Percentiles rank a stretch among this genome's conserved stretches.
These are phyloP conservation scores for Buathra laborator DNA, from an alignment of 2,888 invertebrate species.

Conservation along the genomic window DNA sequence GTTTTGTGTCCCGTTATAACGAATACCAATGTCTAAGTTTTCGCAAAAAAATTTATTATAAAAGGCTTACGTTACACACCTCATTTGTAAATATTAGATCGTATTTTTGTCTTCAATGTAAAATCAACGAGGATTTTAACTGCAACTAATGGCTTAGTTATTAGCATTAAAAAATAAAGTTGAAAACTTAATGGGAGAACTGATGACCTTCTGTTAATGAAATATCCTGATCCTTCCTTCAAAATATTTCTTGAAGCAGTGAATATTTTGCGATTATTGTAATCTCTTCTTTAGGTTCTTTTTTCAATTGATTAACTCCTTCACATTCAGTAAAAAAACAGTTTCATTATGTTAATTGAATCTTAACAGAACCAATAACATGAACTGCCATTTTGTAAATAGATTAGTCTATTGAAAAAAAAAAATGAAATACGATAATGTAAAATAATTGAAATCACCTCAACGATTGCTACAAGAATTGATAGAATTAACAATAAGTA, in stretches of 20 bases:
- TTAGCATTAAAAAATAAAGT: constrained; percentile 81
- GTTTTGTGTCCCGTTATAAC: constrained; percentile 75
- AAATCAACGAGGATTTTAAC: constrained; percentile 83
- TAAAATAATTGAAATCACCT: not conserved
- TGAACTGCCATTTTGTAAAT: not conserved
- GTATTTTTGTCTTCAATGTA: constrained; percentile 84
- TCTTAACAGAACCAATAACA: not conserved
- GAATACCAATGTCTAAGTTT: constrained; percentile 72
- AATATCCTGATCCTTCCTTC: constrained; percentile 10
- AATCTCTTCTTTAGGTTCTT: no score
- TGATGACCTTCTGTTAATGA: not conserved
- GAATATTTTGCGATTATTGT: no score
- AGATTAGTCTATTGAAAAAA: not conserved
- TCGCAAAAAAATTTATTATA: constrained; percentile 65
- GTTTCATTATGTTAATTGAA: no score
- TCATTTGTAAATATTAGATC: constrained; percentile 85
- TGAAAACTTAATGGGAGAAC: constrained; percentile 79
- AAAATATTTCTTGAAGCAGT: no score
- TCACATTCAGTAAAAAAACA: no score
- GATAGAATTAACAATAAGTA: no score
- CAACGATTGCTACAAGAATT: not conserved
- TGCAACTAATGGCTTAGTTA: constrained; percentile 83
- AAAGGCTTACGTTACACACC: constrained; percentile 83
- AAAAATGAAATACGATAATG: not conserved
- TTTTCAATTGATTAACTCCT: no score